A percentile compares a stretch with the other conserved stretches of the same genome.
These are phyloP conservation scores for human DNA, from an alignment of 2,113 vertebrate genomes.

Conservation along the genomic window GRCh38 chr2:217202501-217203000, in stretches of 20 bases:
- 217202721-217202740: background rate
- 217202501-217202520: no score
- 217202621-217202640: background rate
- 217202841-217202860: background rate
- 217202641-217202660: background rate
- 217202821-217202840: background rate
- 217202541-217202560: no score
- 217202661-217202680: slow-evolving; percentile 5
- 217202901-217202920: background rate
- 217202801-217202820: background rate
- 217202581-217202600: no score
- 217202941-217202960: background rate
- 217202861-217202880: background rate
- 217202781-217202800: background rate
- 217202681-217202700: background rate
- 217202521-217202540: no score
- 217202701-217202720: background rate
- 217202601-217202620: no score
- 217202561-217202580: no score
- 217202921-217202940: background rate
- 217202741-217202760: background rate
- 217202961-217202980: background rate
- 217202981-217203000: background rate
- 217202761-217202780: background rate
- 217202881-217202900: background rate